A percentile compares a stretch with the other conserved stretches of the same genome.
Conservation (phyloP, 1,140 invertebrate genomes). For the Melipona quadrifasciata region DNA sequence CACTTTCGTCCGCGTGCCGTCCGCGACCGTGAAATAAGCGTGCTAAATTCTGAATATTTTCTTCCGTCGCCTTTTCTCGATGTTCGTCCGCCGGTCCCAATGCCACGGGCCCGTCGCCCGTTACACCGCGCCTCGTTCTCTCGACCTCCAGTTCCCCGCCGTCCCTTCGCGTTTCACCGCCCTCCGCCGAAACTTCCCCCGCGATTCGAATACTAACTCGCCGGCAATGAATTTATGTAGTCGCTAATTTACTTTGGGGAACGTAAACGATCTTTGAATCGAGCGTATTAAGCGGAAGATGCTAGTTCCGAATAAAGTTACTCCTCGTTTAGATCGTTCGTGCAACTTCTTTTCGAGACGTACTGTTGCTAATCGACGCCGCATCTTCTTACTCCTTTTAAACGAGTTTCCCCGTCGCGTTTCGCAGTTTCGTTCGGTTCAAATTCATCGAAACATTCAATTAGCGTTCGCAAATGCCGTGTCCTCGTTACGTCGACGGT, state of each 20-base stretch:
- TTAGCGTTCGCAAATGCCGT: background rate
- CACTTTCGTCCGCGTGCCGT: conserved; percentile 79
- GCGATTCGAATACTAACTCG: conserved; percentile 53
- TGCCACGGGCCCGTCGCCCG: conserved; percentile 7
- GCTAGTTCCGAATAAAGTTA: conserved; percentile 44
- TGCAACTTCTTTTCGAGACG: conserved; percentile 10
- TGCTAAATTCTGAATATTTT: conserved; percentile 76
- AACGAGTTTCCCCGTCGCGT: background rate
- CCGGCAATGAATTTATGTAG: conserved; percentile 57
- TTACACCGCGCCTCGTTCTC: conserved; percentile 18
- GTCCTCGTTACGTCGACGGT: background rate
- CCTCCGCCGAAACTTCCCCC: conserved; percentile 38
- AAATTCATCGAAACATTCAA: background rate
- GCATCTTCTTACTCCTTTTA: background rate
- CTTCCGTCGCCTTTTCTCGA: conserved; percentile 46
- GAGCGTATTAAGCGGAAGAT: conserved; percentile 39
- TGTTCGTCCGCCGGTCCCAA: conserved; percentile 24
- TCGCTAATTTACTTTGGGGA: conserved; percentile 54
- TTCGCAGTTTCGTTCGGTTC: background rate
- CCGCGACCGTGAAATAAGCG: conserved; percentile 79
- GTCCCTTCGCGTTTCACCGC: background rate
- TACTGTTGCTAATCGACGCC: background rate
- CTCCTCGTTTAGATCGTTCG: background rate
- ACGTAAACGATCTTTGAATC: conserved; percentile 56
- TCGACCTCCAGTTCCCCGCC: conserved; percentile 6